Evolutionary conservation across 2,113 vertebrate species (phyloP).

Genomic region (Stercorarius parasiticus): DNA sequence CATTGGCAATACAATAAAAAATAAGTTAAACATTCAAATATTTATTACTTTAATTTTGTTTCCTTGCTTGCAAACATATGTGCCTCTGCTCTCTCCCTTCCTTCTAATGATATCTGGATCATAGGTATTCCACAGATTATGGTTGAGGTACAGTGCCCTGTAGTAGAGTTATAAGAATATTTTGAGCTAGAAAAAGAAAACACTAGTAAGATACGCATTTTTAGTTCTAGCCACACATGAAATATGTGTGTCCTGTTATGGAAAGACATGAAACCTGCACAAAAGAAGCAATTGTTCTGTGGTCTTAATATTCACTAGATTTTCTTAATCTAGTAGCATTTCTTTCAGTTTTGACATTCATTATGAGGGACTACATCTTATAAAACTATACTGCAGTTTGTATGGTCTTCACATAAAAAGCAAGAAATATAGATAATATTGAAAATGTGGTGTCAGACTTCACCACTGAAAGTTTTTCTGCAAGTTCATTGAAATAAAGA

Average conservation of each 20-base stretch:
- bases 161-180: not conserved
- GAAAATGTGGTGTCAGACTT: not conserved
- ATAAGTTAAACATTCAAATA: not conserved
- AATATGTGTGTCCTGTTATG: not conserved
- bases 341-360: not conserved
- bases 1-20: not conserved
- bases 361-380: not conserved
- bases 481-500: not conserved
- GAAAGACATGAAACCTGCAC: not conserved
- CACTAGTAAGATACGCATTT: fast-evolving
- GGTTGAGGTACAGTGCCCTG: not conserved
- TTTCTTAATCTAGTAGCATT: not conserved
- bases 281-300: not conserved
- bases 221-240: not conserved
- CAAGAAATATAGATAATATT: not conserved
- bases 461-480: not conserved
- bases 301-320: not conserved
- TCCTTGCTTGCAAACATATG: not conserved
- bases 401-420: not conserved
- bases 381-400: not conserved
- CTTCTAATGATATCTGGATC: not conserved
- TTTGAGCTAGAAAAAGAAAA: not conserved
- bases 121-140: not conserved
- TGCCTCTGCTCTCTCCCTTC: not conserved
- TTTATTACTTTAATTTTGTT: not conserved